These are phyloP conservation scores for Myotis davidii DNA, from an alignment of 2,113 vertebrate species.

Conservation along the genomic window DNA sequence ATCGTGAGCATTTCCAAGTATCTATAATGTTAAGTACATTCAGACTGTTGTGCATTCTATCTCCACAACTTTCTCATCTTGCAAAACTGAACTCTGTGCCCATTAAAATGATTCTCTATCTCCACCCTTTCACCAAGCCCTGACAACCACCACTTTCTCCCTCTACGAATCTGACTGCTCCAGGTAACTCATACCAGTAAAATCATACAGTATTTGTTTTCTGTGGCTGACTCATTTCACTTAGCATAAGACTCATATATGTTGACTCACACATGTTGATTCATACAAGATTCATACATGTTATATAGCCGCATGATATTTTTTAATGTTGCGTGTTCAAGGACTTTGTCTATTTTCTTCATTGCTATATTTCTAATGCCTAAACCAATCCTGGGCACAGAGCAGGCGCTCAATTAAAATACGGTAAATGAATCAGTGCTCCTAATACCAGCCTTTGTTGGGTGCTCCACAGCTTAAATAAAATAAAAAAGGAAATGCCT, in stretches of 20 bases:
- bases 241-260: background rate
- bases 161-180: background rate
- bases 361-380: background rate
- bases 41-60: background rate
- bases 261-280: too few species aligned
- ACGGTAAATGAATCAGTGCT: background rate
- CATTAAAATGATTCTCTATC: background rate
- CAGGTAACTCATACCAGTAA: background rate
- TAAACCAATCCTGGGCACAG: background rate
- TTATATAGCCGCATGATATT: background rate
- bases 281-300: background rate
- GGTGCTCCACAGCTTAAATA: background rate
- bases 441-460: background rate
- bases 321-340: background rate
- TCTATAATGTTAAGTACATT: too few species aligned
- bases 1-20: background rate
- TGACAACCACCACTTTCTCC: background rate
- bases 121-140: accelerated
- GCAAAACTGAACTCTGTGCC: background rate
- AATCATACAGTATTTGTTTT: background rate
- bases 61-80: background rate
- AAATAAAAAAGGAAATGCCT: background rate
- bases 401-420: background rate
- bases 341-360: background rate
- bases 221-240: background rate